Evolutionary conservation across 2,888 invertebrate species (phyloP), one percentile per base, ranked within the genome.

Genomic region (Ophion obscuratus): DNA sequence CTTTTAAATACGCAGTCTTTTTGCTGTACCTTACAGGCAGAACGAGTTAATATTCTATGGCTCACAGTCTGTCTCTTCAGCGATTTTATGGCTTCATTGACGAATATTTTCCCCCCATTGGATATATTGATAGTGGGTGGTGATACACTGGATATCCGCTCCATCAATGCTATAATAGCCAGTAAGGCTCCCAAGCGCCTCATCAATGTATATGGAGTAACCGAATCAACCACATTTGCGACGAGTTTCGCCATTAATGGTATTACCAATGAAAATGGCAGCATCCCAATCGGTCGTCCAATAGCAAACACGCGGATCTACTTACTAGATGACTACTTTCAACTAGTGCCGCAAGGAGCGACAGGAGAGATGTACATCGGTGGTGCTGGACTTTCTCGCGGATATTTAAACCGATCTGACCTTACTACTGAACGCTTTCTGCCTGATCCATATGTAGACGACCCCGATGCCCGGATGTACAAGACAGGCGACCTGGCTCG

Each of bases 351-450:
- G 4, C 20, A 0, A 7, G 74, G 74, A 24, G 74, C 44, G 0
- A 40, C 62, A 14, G 74, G 74, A 24, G 74, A 75, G 24, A 75
- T 75, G 14, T 75, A 62, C 74, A 75, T 75, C 7, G 74, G 74
- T 27, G 74, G 74, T 40, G 61, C 7, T 9, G 74, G 74, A 40
- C 20, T 75, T 40, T 40, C 74, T 0, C 17, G 20, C n/a, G 74
- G 74, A 20, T 75, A 75, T 40, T 40, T 62, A 17, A 75, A 75
- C 7, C 61, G 24, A 1, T 24, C 74, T 9, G 62, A 75, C 31
- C 44, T 64, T 4, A 75, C 74, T 40, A 20, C 20, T 17, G 62
- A 75, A 62, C 62, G 74, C 5, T 75, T 75, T 24, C 11, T 62
- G 17, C 0, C 40, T 24, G 74, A 75, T 44, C 74, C 74, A 44